phyloP scores from a whole-genome alignment of 2,888 invertebrate genomes.

The Monoplex corrugatus region DNA sequence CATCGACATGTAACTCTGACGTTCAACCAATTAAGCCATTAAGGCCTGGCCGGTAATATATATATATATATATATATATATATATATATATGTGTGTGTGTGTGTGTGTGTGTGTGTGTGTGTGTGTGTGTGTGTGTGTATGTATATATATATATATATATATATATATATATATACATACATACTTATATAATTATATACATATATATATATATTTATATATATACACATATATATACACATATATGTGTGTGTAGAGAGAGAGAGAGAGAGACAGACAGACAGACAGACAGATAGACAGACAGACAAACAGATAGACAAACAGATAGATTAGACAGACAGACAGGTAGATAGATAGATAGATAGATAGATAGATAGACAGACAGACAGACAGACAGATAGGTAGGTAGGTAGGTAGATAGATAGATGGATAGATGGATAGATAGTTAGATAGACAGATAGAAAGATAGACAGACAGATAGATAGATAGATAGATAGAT shows the following conservation, averaged over 20 bases:
- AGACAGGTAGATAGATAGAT: no score
- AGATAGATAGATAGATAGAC: not conserved
- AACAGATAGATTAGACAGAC: no score
- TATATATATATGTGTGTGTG: not conserved
- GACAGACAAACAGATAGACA: not conserved
- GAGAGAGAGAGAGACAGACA: constrained; percentile 1
- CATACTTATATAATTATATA: no score
- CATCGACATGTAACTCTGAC: no score
- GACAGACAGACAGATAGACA: not conserved
- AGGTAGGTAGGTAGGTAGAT: not conserved
- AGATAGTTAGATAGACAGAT: no score
- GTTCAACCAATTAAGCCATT: no score
- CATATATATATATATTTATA: no score
- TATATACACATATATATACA: no score
- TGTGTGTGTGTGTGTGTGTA: not conserved
- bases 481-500: no score
- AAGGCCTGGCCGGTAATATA: no score
- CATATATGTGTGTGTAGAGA: not conserved
- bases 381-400: not conserved
- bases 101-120: not conserved
- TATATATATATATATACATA: no score
- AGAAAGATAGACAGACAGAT: no score
- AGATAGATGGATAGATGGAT: not conserved
- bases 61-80: not conserved
- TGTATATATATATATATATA: not conserved